A percentile compares a stretch with the other conserved stretches of the same genome.
These are phyloP conservation scores for Tiaroga cobitis DNA, from an alignment of 2,797 vertebrate species.

Conservation along the genomic window DNA sequence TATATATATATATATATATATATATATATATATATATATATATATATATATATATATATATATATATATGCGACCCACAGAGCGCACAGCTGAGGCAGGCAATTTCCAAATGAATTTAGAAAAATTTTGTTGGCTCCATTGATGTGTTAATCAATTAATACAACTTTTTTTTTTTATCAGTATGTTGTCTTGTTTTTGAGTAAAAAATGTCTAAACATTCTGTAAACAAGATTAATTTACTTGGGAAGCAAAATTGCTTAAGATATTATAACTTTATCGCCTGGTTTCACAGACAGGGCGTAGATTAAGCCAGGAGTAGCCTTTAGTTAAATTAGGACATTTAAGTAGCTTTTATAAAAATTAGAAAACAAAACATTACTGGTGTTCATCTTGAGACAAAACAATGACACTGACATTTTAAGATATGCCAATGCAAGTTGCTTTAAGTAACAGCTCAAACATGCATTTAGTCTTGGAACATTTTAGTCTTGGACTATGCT, in stretches of 20 bases:
- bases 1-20: neutral
- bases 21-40: neutral
- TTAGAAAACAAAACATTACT: neutral
- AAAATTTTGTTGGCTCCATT: conserved; percentile 34
- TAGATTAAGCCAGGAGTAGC: neutral
- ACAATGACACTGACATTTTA: neutral
- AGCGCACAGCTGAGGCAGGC: conserved; percentile 41
- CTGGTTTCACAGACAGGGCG: neutral
- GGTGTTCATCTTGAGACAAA: neutral
- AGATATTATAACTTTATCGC: no score
- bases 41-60: no score
- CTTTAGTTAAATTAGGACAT: neutral
- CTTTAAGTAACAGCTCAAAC: no score
- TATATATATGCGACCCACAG: neutral
- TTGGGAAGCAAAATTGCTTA: no score
- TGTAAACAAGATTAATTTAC: no score
- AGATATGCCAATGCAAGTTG: neutral
- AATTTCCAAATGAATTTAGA: conserved; percentile 36
- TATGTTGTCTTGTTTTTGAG: neutral
- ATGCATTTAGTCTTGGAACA: no score
- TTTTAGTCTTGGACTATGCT: no score
- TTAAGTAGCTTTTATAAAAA: neutral
- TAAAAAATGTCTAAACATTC: neutral
- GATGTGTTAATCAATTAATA: neutral
- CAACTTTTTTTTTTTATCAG: no score